Base-by-base conservation (phyloP, 1,140 invertebrate genomes). In the Papilio glaucus region DNA sequence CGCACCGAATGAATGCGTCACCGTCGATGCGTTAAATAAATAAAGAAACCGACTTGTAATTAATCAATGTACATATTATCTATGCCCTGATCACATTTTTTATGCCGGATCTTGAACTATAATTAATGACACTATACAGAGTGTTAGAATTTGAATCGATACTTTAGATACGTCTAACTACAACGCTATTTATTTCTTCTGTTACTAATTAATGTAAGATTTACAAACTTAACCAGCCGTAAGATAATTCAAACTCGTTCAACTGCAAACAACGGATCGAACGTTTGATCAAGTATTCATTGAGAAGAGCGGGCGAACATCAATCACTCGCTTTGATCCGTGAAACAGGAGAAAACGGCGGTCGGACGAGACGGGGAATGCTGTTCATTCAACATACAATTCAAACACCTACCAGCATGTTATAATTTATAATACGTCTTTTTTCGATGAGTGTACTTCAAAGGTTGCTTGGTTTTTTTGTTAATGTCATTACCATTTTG, bases 201-300 rank as follows among this genome's bases (percentile, higher is more conserved):
- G 45, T 49, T 49, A 49, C 18, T 18, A 18, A 18, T 49, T 18
- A 18, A 18, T 49, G 15, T 49, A 49, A 15, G 15, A 10, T 2
- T 49, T 8, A 18, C 8, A 1, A 18, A 49, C 21, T 18, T 9
- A 49, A 18, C 21, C 45, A 8, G 45, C 18, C 10, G 45, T 49
- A 49, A 18, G 6, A 21, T 49, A 21, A 49, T 21, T 49, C 21
- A 21, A 49, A 49, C 45, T 41, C 39, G 39, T n/a, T 49, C 18
- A 3, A 33, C 15, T 49, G 45, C 45, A 21, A 49, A 49, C 45
- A 49, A 49, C 45, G 9, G 45, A 18, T 49, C 45, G 45, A 49
- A 21, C 45, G 45, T 49, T 49, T 49, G 45, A 49, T 49, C 45
- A 49, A 45, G 15, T 45, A 45, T 45, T 45, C 42, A 45, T 45